Conservation (phyloP, 2,797 vertebrate species). For the Periophthalmus magnuspinnatus region DNA sequence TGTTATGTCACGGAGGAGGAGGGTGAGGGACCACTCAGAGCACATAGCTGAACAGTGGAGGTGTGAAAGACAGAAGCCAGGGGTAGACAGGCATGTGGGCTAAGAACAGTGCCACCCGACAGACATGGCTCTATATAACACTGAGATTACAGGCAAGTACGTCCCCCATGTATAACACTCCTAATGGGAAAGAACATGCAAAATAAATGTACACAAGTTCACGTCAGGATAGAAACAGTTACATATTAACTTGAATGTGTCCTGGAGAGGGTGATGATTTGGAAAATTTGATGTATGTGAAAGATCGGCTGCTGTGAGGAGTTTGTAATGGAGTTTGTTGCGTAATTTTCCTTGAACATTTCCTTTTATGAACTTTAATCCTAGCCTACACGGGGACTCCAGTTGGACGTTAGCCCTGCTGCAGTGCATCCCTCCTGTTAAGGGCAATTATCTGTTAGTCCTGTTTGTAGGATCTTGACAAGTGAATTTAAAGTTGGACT, state of each 20-base stretch:
- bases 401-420: no score
- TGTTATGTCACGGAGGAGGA: conserved; percentile 3
- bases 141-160: neutral
- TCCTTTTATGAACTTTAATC: no score
- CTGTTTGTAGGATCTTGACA: no score
- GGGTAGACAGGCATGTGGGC: conserved; percentile 3
- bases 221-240: neutral
- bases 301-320: no score
- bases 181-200: neutral
- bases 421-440: no score
- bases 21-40: neutral
- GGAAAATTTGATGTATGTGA: no score
- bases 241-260: neutral
- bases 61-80: conserved; percentile 32
- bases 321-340: no score
- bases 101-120: neutral
- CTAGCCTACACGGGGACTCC: no score
- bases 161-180: neutral
- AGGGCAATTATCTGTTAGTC: no score
- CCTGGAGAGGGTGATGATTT: no score
- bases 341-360: no score
- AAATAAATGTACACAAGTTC: neutral
- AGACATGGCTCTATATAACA: neutral
- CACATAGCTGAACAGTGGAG: conserved; percentile 11
- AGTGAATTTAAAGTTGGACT: no score